These are phyloP conservation scores for Meiosimyza decipiens DNA, from an alignment of 2,888 invertebrate species.

Conservation along the genomic window DNA sequence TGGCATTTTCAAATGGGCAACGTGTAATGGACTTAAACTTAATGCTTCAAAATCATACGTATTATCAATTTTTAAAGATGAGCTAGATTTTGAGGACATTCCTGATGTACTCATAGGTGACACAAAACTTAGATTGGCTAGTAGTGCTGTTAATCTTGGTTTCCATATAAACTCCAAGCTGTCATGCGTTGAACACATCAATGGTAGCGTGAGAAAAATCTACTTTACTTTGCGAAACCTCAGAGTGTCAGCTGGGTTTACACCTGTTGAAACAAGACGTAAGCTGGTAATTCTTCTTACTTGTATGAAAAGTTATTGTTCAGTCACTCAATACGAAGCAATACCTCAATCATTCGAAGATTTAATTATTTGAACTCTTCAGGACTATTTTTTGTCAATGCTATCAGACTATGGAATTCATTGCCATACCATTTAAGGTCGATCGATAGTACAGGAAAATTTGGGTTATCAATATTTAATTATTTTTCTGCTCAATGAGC, in stretches of 20 bases:
- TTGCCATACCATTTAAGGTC: no score
- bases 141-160: background rate
- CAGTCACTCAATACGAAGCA: no score
- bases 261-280: background rate
- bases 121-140: constrained; percentile 3
- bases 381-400: no score
- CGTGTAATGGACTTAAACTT: constrained; percentile 3
- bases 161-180: background rate
- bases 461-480: no score
- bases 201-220: constrained; percentile 15
- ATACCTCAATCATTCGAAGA: no score
- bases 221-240: constrained; percentile 11
- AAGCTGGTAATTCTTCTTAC: background rate
- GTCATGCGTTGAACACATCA: constrained; percentile 7
- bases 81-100: background rate
- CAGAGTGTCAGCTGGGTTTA: constrained; percentile 3
- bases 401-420: no score
- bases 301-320: no score
- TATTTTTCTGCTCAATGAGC: no score
- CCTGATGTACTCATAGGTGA: background rate
- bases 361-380: no score
- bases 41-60: constrained; percentile 21
- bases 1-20: background rate
- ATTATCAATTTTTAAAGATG: background rate
- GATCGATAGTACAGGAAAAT: no score